Base-by-base conservation (phyloP, 2,888 invertebrate genomes). In the Xylophagus ater region DNA sequence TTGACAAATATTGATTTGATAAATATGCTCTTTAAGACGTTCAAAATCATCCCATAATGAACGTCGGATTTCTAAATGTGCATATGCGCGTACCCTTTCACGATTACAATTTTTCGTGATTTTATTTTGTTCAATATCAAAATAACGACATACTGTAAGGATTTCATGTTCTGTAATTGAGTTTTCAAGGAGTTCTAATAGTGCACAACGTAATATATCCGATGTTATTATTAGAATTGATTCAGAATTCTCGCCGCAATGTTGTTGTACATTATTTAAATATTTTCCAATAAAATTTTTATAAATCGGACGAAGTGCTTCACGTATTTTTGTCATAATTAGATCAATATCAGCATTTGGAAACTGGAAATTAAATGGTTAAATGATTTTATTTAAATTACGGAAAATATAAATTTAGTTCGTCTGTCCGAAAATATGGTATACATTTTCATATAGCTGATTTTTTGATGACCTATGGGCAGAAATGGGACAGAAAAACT, bases 91-190 rank as follows among this genome's bases (percentile, higher is more conserved):
- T 56, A 49, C 73, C 63, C 44, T 68, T 54, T 55, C 67, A 19
- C 58, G 64, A 53, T 59, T 60, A 54, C 57, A 65, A 43, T 35
- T 56, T 46, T 57, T 53, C 14, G 65, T 60, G 40, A 67, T 67
- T 21, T 63, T 60, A n/a, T n/a, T n/a, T 47, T 71, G 68, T 47
- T 74, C 73, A 2, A 77, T 76, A 1, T 79, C 76, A 60, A 82
- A 87, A 48, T 73, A 69, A 47, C 88, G 72, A 10, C 80, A 75
- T 8, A 87, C 63, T 0, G 85, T 82, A 4, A 86, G 67, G 57
- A 84, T 80, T 63, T 88, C 87, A 46, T 88, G 87, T 53, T 86
- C 83, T 1, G 76, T 78, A 60, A 86, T 78, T 47, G 73, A 67
- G 19, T 75, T 72, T 9, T 74, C 76, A 66, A 83, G 70, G 35